Percentiles rank a stretch among this genome's conserved stretches.
Conservation (phyloP, 2,888 invertebrate genomes). For the Mechanitis messenoides region DNA sequence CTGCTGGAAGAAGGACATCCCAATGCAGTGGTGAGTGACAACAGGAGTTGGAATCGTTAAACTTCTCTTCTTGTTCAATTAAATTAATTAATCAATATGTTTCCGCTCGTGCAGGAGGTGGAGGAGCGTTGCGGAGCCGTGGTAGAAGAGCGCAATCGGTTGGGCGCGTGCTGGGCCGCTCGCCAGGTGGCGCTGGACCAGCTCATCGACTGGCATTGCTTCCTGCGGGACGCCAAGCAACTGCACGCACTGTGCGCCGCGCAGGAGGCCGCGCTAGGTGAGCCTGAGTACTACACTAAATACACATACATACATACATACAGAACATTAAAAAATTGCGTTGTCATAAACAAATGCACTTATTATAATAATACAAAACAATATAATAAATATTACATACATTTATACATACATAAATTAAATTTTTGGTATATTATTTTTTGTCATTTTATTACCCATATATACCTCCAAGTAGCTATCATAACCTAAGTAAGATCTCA, state of each 20-base stretch:
- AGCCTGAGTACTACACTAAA: conserved; percentile 24
- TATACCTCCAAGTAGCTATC: no score
- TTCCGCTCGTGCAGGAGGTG: conserved; percentile 75
- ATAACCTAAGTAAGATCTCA: no score
- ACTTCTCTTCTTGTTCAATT: background rate
- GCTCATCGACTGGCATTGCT: conserved; percentile 94
- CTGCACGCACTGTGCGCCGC: conserved; percentile 91
- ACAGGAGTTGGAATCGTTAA: background rate
- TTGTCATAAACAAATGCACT: no score
- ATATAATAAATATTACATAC: no score
- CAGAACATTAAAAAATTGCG: background rate
- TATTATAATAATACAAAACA: no score
- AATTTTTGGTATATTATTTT: no score
- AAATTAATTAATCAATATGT: background rate
- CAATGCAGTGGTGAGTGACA: conserved; percentile 42
- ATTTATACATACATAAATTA: no score
- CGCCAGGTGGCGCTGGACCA: conserved; percentile 93
- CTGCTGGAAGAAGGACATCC: conserved; percentile 90
- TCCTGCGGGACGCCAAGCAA: conserved; percentile 94
- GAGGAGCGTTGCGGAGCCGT: conserved; percentile 87
- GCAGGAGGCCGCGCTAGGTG: conserved; percentile 87
- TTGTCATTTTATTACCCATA: no score
- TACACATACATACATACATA: background rate
- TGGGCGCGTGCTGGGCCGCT: conserved; percentile 91
- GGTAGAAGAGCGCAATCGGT: conserved; percentile 84